Percentiles rank a stretch among this genome's conserved stretches.
phyloP scores from a whole-genome alignment of 2,797 vertebrate species.

The Masticophis lateralis region DNA sequence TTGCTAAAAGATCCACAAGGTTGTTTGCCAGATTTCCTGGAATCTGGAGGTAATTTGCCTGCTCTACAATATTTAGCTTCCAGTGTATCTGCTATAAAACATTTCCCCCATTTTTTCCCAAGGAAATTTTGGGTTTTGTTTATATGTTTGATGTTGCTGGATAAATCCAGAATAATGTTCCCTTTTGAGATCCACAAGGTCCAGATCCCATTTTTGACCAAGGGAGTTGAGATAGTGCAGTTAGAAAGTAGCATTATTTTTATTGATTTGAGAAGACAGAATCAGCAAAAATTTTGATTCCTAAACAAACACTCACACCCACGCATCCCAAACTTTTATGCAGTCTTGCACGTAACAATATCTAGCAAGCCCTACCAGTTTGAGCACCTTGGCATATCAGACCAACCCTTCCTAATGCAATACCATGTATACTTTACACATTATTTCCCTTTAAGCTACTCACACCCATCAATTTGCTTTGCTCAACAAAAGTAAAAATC shows the following conservation, averaged over 20 bases:
- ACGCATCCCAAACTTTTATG: neutral
- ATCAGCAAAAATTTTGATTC: neutral
- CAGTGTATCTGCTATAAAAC: neutral
- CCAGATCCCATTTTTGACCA: neutral
- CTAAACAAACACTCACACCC: neutral
- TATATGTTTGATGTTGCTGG: neutral
- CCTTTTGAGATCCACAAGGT: neutral
- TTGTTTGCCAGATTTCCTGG: neutral
- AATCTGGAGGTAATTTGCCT: neutral
- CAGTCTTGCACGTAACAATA: neutral
- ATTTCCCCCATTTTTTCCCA: neutral
- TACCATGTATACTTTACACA: neutral
- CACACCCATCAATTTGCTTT: neutral
- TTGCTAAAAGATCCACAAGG: neutral
- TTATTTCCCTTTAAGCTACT: neutral
- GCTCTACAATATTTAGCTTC: neutral
- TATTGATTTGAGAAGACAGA: neutral
- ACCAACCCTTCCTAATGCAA: neutral
- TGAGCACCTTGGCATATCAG: neutral
- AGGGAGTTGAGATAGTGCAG: neutral
- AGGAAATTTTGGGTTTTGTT: neutral
- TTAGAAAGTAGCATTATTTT: neutral
- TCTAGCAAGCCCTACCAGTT: neutral
- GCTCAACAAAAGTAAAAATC: neutral
- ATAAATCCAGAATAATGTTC: neutral